Percentiles rank a stretch among this genome's conserved stretches.
Evolutionary conservation across 2,888 invertebrate genomes (phyloP).

Genomic region (Noctua comes): DNA sequence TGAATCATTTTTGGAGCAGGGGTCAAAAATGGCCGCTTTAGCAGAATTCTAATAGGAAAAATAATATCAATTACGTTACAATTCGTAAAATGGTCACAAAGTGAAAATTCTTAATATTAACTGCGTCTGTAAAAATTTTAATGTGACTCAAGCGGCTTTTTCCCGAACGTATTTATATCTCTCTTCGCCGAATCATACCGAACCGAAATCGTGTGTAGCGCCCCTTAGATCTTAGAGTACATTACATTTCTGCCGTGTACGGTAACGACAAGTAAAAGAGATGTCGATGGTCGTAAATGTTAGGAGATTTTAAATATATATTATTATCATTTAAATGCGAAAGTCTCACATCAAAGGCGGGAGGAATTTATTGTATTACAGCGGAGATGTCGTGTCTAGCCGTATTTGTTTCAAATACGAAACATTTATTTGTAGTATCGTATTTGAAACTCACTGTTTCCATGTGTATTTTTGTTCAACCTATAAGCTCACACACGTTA

Average conservation of each 20-base stretch:
- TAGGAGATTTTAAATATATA: conserved; percentile 35
- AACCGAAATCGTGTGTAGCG: background rate
- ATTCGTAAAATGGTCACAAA: too few relatives aligned
- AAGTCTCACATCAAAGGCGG: conserved; percentile 16
- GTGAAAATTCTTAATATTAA: too few relatives aligned
- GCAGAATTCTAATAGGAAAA: too few relatives aligned
- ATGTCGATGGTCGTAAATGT: conserved; percentile 49
- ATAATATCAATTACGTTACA: too few relatives aligned
- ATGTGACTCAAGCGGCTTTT: background rate
- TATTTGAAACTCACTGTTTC: background rate
- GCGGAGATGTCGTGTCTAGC: background rate
- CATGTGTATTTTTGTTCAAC: background rate
- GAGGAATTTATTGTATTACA: conserved; percentile 37
- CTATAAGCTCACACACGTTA: background rate
- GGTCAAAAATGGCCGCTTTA: too few relatives aligned
- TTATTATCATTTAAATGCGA: too few relatives aligned
- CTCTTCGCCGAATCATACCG: background rate
- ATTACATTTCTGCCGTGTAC: conserved; percentile 18
- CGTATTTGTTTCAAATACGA: conserved; percentile 15
- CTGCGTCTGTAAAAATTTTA: too few relatives aligned
- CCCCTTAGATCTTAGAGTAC: background rate
- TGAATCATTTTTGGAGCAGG: background rate
- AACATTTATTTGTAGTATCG: background rate
- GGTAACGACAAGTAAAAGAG: conserved; percentile 50
- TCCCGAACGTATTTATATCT: background rate